phyloP scores from a whole-genome alignment of 2,113 vertebrate species.

The Chamaetylas fuelleborni region DNA sequence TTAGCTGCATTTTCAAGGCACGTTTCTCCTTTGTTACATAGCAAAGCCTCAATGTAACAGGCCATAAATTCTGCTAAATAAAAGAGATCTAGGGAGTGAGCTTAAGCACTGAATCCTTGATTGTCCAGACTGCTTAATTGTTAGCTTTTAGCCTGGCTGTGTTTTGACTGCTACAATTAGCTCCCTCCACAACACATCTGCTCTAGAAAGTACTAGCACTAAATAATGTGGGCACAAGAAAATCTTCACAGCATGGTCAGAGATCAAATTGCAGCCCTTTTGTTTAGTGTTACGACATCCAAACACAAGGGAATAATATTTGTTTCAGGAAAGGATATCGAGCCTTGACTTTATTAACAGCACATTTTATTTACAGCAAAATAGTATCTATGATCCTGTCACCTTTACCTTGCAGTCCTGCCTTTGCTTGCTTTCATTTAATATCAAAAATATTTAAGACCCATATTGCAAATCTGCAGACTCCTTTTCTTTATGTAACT shows the following conservation, averaged over 20 bases:
- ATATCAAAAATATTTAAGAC: not conserved
- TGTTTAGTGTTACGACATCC: not conserved
- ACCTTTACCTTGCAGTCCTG: not conserved
- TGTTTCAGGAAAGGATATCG: not conserved
- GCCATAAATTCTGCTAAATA: slow-evolving; percentile 54
- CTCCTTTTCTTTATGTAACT: not conserved
- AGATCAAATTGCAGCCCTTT: not conserved
- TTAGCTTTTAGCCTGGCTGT: slow-evolving; percentile 49
- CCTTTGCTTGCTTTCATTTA: not conserved
- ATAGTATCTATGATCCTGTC: not conserved
- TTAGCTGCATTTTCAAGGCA: slow-evolving; percentile 47
- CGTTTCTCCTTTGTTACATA: slow-evolving; percentile 26
- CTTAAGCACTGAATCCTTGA: slow-evolving; percentile 35
- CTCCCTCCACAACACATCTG: slow-evolving; percentile 50
- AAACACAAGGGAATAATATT: not conserved
- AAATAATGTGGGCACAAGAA: slow-evolving; percentile 41
- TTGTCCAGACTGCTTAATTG: slow-evolving; percentile 47
- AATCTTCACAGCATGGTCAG: not conserved
- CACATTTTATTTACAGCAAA: slow-evolving; percentile 3
- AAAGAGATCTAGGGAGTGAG: slow-evolving; percentile 37
- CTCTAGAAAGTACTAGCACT: slow-evolving; percentile 37
- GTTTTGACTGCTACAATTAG: slow-evolving; percentile 55
- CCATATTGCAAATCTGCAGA: not conserved
- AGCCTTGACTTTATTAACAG: not conserved
- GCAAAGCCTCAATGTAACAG: slow-evolving; percentile 33